Conservation (phyloP, 2,888 invertebrate species). For the Phortica magna region DNA sequence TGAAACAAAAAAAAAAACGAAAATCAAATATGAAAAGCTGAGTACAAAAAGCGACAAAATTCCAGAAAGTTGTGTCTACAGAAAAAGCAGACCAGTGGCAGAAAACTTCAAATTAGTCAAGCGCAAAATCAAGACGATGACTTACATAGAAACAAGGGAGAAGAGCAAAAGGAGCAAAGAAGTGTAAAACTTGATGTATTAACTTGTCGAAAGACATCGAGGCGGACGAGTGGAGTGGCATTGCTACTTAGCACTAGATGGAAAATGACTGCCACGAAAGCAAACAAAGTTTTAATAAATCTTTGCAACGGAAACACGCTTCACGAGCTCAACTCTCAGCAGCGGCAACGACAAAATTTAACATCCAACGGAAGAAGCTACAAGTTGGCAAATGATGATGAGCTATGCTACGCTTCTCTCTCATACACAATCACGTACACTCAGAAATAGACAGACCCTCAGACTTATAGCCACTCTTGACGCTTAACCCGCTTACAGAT, state of each 20-base stretch:
- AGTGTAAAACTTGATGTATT: slow-evolving; percentile 52
- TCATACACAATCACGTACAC: background rate
- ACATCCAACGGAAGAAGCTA: slow-evolving; percentile 28
- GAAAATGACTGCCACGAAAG: background rate
- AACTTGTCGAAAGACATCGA: slow-evolving; percentile 41
- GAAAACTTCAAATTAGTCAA: slow-evolving; percentile 60
- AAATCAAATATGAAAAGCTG: slow-evolving; percentile 32
- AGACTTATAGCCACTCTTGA: background rate
- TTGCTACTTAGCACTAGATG: background rate
- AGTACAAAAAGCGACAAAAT: slow-evolving; percentile 34
- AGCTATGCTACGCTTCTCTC: background rate
- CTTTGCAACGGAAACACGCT: slow-evolving; percentile 27
- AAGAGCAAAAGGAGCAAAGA: background rate
- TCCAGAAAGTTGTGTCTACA: background rate
- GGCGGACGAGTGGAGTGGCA: background rate
- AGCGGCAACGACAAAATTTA: background rate
- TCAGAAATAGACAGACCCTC: too few species aligned
- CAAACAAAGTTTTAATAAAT: slow-evolving; percentile 34
- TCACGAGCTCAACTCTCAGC: slow-evolving; percentile 11
- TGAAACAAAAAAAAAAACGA: slow-evolving; percentile 44
- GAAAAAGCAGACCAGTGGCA: background rate
- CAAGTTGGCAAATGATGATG: slow-evolving; percentile 23
- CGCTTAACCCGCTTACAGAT: background rate
- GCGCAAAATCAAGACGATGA: slow-evolving; percentile 62
- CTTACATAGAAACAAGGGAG: slow-evolving; percentile 42